Conservation (phyloP, 2,797 vertebrate species). For the Poecile montanus region DNA sequence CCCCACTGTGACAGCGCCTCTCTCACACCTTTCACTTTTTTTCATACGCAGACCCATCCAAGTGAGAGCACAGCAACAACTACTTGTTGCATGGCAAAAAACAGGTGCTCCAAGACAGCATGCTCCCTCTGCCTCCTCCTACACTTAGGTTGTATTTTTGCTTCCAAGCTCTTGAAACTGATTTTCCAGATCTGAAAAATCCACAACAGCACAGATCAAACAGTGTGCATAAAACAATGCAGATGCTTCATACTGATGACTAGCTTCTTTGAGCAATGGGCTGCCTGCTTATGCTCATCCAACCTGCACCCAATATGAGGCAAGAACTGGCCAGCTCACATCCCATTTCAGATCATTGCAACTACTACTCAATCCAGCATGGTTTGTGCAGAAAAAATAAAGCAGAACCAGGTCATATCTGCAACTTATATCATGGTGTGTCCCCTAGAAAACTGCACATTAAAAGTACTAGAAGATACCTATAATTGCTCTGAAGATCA, state of each 20-base stretch:
- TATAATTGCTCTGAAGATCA: neutral
- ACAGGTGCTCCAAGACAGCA: neutral
- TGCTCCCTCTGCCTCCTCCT: neutral
- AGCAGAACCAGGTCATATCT: neutral
- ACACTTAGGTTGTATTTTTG: neutral
- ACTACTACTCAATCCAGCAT: neutral
- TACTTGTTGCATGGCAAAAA: neutral
- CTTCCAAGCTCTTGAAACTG: neutral
- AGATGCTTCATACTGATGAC: neutral
- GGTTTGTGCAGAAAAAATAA: neutral
- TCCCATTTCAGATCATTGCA: neutral
- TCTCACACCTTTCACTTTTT: neutral
- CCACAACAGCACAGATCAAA: neutral
- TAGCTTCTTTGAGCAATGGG: neutral
- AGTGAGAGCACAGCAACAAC: neutral
- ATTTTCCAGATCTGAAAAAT: neutral
- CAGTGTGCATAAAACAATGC: neutral
- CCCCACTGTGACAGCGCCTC: neutral
- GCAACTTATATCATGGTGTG: neutral
- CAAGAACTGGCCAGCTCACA: neutral
- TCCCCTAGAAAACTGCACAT: neutral
- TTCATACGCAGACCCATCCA: neutral
- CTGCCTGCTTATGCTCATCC: neutral
- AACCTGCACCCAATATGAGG: neutral
- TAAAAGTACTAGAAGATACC: neutral